These are phyloP conservation scores for Gobiocypris rarus DNA, from an alignment of 2,113 vertebrate species.

Conservation along the genomic window DNA sequence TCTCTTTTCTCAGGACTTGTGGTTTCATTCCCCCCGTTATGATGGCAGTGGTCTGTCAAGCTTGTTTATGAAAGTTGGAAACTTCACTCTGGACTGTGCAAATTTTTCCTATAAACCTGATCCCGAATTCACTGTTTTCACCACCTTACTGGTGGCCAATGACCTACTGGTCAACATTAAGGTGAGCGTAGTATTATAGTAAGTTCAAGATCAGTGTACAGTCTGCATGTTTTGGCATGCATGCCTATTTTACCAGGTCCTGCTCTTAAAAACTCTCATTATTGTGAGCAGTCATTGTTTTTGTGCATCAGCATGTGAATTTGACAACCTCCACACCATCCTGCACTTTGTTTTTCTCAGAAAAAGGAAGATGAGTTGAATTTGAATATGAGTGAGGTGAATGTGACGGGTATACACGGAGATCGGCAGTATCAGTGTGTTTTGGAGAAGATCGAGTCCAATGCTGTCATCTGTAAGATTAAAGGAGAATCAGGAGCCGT, in stretches of 20 bases:
- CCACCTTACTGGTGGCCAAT: background rate
- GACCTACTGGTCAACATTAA: slow-evolving; percentile 63
- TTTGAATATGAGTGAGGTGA: slow-evolving; percentile 79
- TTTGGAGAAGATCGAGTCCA: slow-evolving; percentile 69
- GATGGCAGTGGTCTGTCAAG: background rate
- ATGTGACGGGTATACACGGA: slow-evolving; percentile 67
- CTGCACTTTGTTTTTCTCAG: slow-evolving; percentile 64
- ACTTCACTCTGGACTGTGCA: slow-evolving; percentile 59
- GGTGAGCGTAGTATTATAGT: slow-evolving; percentile 55
- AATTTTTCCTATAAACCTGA: slow-evolving; percentile 66
- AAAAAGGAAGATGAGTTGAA: slow-evolving; percentile 86
- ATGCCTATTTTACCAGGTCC: background rate
- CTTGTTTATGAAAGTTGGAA: slow-evolving; percentile 63
- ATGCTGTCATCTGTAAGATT: slow-evolving; percentile 76
- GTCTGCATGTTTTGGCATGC: background rate
- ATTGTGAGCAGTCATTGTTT: background rate
- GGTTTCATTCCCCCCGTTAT: slow-evolving; percentile 52
- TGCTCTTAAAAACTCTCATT: background rate
- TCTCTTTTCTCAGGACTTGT: slow-evolving; percentile 58
- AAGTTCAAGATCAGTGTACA: background rate
- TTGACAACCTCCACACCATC: background rate
- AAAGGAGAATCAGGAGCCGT: accelerated
- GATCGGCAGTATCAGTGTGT: slow-evolving; percentile 67
- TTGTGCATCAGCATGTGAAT: background rate
- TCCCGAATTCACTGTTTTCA: slow-evolving; percentile 71